Evolutionary conservation across 2,888 invertebrate species (phyloP).

Genomic region (Tachina fera): DNA sequence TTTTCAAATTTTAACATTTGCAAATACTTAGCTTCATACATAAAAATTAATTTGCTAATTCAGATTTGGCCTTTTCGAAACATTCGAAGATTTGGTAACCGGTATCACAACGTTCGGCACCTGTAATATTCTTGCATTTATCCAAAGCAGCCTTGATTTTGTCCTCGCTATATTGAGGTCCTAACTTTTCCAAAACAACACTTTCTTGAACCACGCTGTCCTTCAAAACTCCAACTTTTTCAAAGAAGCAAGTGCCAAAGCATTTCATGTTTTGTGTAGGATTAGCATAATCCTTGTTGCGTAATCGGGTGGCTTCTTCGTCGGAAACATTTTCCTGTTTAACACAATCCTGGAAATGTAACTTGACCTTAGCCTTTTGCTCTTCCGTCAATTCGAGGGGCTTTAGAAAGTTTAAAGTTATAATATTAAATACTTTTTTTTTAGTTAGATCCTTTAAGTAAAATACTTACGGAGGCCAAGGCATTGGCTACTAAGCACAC

Average conservation of each 20-base stretch:
- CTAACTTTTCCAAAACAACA: conserved; percentile 73
- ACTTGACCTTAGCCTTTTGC: conserved; percentile 75
- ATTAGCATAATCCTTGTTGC: conserved; percentile 74
- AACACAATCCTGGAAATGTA: conserved; percentile 74
- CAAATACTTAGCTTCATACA: background rate
- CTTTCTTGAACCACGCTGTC: conserved; percentile 76
- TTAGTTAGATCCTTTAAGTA: background rate
- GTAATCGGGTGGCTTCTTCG: conserved; percentile 74
- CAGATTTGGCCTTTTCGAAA: conserved; percentile 38
- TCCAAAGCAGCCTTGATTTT: conserved; percentile 70
- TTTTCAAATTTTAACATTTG: background rate
- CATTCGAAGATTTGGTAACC: conserved; percentile 76
- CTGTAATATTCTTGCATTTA: conserved; percentile 74
- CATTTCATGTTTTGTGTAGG: conserved; percentile 76
- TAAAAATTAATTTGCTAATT: background rate
- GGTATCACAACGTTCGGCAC: conserved; percentile 77
- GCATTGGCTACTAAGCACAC: conserved; percentile 73
- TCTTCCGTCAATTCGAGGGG: conserved; percentile 74
- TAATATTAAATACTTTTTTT: background rate
- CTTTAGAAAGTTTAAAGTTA: conserved; percentile 22
- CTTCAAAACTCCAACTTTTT: conserved; percentile 76
- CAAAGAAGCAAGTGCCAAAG: conserved; percentile 80
- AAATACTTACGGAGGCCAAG: conserved; percentile 74
- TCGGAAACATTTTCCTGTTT: conserved; percentile 74
- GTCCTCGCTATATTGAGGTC: conserved; percentile 73